phyloP scores from a whole-genome alignment of 2,113 vertebrate species.

The Xyrauchen texanus region DNA sequence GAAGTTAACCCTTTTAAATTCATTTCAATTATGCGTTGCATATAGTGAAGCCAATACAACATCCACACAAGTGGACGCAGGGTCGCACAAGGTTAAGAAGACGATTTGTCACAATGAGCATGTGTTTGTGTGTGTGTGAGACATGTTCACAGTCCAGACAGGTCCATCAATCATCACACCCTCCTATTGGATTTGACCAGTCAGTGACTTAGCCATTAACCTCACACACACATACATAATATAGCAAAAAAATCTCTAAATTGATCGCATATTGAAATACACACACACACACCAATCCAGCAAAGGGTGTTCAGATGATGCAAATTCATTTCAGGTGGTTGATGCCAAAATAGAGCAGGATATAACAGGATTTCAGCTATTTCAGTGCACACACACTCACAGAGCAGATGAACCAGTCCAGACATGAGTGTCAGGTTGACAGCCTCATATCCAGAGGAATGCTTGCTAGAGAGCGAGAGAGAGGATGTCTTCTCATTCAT shows the following conservation, averaged over 20 bases:
- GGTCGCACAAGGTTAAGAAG: too few relatives aligned
- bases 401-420: constrained; percentile 34
- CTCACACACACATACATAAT: not conserved
- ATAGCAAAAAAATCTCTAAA: not conserved
- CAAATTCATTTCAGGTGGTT: constrained; percentile 4
- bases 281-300: too few relatives aligned
- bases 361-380: not conserved
- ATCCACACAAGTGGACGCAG: too few relatives aligned
- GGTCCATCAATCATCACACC: constrained; percentile 39
- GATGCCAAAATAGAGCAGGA: not conserved
- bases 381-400: constrained; percentile 2
- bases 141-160: constrained; percentile 11
- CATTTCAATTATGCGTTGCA: too few relatives aligned
- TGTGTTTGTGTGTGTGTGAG: too few relatives aligned
- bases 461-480: constrained; percentile 63
- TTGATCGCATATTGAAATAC: too few relatives aligned
- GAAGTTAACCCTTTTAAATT: too few relatives aligned
- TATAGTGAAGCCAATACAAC: too few relatives aligned
- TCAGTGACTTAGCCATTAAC: constrained; percentile 27
- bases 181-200: constrained; percentile 29
- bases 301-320: not conserved
- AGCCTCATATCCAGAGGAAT: constrained; percentile 52
- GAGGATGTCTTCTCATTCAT: not conserved
- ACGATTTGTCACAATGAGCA: too few relatives aligned
- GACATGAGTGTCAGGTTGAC: constrained; percentile 42